Base-by-base conservation (phyloP, 92 coral and sea anemone species). In the Paramuricea clavata region DNA sequence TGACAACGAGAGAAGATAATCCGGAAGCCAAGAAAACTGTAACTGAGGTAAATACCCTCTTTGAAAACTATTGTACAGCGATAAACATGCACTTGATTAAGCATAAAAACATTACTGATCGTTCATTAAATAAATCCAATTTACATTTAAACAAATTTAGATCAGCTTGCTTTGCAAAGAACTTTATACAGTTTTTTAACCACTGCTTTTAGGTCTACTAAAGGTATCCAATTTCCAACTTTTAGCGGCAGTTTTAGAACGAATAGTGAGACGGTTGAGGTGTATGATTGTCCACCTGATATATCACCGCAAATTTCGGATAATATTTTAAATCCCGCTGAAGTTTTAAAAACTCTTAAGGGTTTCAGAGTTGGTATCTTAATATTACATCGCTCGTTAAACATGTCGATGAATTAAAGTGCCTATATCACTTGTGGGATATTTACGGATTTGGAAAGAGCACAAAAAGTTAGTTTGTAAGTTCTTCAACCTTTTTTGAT, bases 371-470 rank as follows among this genome's bases (percentile, higher is more conserved):
- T 41, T 83, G 87, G 81, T 49, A 44, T 39, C 81, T 83, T 22
- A 83, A 83, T 72, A 83, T 83, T 19, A 83, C 49, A n/a, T 81
- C 71, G n/a, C n/a, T n/a, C n/a, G n/a, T n/a, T n/a, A n/a, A n/a
- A n/a, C n/a, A n/a, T n/a, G n/a, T n/a, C n/a, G n/a, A n/a, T n/a
- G n/a, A n/a, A n/a, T n/a, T n/a, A n/a, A n/a, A n/a, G n/a, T n/a
- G n/a, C n/a, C n/a, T n/a, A n/a, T n/a, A n/a, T n/a, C n/a, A n/a
- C n/a, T n/a, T n/a, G n/a, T n/a, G n/a, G n/a, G n/a, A n/a, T n/a
- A n/a, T n/a, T n/a, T n/a, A n/a, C n/a, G n/a, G n/a, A n/a, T n/a
- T n/a, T n/a, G n/a, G n/a, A n/a, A n/a, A n/a, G n/a, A n/a, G n/a
- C n/a, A n/a, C n/a, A n/a, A n/a, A n/a, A n/a, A n/a, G n/a, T n/a